phyloP scores from a whole-genome alignment of 2,113 vertebrate genomes.

The Bungarus multicinctus region DNA sequence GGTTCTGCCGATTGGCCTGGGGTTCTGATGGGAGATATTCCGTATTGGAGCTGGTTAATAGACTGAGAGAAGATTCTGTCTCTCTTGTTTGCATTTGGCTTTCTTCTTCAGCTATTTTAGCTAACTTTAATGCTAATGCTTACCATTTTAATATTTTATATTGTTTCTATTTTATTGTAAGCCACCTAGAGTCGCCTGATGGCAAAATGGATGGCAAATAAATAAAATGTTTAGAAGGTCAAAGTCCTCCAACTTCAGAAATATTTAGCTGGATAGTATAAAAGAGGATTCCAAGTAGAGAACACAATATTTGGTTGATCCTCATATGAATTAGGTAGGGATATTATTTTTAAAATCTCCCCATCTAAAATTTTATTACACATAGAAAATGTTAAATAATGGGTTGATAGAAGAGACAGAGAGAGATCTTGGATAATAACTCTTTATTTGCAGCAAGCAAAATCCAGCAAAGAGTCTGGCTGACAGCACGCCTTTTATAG shows the following conservation, averaged over 20 bases:
- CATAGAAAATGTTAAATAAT: not conserved
- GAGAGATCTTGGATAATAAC: too few species aligned
- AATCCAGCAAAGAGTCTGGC: too few species aligned
- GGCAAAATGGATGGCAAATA: not conserved
- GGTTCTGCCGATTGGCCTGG: not conserved
- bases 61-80: not conserved
- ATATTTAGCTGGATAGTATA: not conserved
- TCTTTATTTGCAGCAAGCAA: too few species aligned
- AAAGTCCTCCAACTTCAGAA: not conserved
- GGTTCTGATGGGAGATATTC: not conserved
- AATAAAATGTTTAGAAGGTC: not conserved
- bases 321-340: not conserved
- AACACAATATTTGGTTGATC: not conserved
- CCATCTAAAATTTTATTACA: not conserved
- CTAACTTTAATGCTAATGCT: not conserved
- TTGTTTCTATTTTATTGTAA: not conserved
- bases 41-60: not conserved
- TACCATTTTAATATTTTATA: not conserved
- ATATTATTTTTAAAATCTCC: not conserved
- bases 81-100: not conserved
- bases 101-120: not conserved
- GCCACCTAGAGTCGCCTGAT: not conserved
- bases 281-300: slow-evolving; percentile 1
- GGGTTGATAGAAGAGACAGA: too few species aligned
- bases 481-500: too few species aligned